Percentiles rank a stretch among this genome's conserved stretches.
Evolutionary conservation across 2,797 vertebrate genomes (phyloP).

Genomic region (Eurystomus glaucurus): DNA sequence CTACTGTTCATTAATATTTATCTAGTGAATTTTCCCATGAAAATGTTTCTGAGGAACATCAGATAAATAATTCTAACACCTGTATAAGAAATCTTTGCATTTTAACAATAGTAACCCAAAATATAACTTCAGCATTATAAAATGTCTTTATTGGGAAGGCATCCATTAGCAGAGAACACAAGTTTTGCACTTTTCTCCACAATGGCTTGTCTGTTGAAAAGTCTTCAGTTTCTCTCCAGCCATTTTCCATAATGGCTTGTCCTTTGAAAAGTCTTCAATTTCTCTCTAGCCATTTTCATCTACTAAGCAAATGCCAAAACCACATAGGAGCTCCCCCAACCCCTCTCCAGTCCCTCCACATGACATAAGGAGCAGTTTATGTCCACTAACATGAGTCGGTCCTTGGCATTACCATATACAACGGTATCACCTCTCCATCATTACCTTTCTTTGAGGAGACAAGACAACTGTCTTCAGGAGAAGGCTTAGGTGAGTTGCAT

Average conservation of each 20-base stretch:
- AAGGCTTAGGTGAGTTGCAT: background rate
- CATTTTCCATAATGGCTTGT: too few relatives aligned
- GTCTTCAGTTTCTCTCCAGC: background rate
- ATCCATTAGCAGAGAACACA: background rate
- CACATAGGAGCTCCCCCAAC: background rate
- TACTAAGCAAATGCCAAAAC: background rate
- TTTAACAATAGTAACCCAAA: background rate
- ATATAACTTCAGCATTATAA: background rate
- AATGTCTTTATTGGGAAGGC: background rate
- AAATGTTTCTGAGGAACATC: background rate
- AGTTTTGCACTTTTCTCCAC: background rate
- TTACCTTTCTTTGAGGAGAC: background rate
- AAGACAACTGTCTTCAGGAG: background rate
- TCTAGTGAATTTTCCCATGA: background rate
- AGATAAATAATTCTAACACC: background rate
- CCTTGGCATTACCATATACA: background rate
- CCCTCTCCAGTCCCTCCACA: background rate
- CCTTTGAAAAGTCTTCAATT: background rate
- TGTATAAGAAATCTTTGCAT: background rate
- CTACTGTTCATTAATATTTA: background rate
- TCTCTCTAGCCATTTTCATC: background rate
- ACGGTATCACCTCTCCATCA: background rate
- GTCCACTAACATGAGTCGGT: background rate
- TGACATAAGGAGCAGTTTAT: background rate
- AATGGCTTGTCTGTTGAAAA: background rate